Evolutionary conservation across 2,888 invertebrate species (phyloP), one percentile per base, ranked within the genome.

Genomic region (Plagodis dolabraria): DNA sequence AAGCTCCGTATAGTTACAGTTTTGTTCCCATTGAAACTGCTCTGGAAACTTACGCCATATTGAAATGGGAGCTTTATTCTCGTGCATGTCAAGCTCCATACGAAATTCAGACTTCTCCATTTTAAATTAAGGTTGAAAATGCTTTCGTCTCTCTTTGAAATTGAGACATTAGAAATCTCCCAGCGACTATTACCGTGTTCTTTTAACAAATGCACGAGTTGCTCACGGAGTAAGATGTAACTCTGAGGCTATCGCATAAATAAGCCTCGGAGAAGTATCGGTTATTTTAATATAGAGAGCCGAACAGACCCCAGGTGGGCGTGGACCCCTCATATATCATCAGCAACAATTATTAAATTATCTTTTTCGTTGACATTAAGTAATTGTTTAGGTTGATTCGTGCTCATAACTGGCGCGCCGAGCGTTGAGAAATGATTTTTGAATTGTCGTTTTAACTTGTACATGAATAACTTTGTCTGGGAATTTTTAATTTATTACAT

Each of bases 301-400:
- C 86, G 83, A 76, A 70, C 73, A 68, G 79, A 72, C 92, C 89
- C 86, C 92, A 86, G 90, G 92, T 89, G 91, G 92, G 87, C 90
- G 83, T 60, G 67, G 87, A 79, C 87, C 88, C 81, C 75, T 82
- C 80, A 82, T 92, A 89, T 84, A 91, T 92, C 92, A 91, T 89
- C 75, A 76, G 59, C 71, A 85, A 91, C 91, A 92, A 92, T 92
- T 92, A 92, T 92, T 92, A 90, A 92, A 92, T 92, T 92, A 92
- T 92, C 86, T 91, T 90, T 89, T 89, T 87, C 83, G 89, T 86
- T 89, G 92, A 92, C 91, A 87, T 91, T 92, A 92, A 92, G 92
- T 92, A 92, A 92, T 92, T 92, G 92, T 92, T 90, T 87, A 74
- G 75, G 77, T 79, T 77, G 77, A 83, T 62, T 72, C 74, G 74